These are phyloP conservation scores for Cyphomyrus discorhynchus DNA, from an alignment of 2,113 vertebrate species.

Conservation along the genomic window DNA sequence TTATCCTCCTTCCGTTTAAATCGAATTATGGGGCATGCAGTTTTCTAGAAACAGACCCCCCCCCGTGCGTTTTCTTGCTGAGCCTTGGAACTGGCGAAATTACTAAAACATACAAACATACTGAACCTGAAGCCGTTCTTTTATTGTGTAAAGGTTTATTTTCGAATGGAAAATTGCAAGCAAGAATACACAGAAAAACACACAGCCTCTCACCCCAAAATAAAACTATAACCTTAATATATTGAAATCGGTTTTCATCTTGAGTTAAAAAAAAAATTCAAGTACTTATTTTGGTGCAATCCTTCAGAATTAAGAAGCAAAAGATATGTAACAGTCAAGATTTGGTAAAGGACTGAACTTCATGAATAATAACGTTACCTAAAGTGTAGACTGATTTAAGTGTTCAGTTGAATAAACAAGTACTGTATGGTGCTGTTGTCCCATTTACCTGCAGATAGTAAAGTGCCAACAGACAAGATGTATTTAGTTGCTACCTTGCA, in stretches of 20 bases:
- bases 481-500: neutral
- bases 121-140: neutral
- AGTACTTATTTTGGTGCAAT: neutral
- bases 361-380: neutral
- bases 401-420: neutral
- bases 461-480: neutral
- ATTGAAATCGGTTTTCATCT: neutral
- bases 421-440: neutral
- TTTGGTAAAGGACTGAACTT: neutral
- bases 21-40: neutral
- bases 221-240: neutral
- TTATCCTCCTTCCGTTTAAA: neutral
- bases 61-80: neutral
- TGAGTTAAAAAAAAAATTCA: neutral
- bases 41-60: neutral
- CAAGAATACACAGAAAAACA: neutral
- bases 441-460: neutral
- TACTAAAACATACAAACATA: neutral
- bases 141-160: slow-evolving; percentile 1
- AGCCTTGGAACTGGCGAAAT: neutral
- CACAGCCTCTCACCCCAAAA: neutral
- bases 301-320: neutral
- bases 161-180: neutral
- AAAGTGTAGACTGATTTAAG: neutral
- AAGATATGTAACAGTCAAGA: slow-evolving; percentile 8